These are phyloP conservation scores for Villa cingulata DNA, from an alignment of 2,888 invertebrate species.

Conservation along the genomic window DNA sequence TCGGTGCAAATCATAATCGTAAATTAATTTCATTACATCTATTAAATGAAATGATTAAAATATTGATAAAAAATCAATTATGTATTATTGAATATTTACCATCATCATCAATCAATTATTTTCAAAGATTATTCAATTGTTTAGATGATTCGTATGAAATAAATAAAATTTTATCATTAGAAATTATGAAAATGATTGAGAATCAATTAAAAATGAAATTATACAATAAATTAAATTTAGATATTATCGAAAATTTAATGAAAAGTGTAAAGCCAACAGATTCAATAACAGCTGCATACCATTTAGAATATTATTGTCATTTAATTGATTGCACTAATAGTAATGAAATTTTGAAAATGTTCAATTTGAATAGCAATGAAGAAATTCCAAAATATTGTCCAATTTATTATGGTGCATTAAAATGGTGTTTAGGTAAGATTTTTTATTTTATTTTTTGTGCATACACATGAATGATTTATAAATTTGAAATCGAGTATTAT, in stretches of 20 bases:
- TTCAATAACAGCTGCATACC: conserved; percentile 60
- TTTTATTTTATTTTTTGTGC: too few species aligned
- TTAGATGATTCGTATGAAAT: conserved; percentile 64
- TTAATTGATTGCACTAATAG: background rate
- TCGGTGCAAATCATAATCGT: conserved; percentile 49
- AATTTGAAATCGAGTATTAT: too few species aligned
- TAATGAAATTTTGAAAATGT: too few species aligned
- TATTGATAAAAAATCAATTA: conserved; percentile 31
- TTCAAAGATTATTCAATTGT: conserved; percentile 31
- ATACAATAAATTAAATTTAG: conserved; percentile 2
- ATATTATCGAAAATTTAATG: conserved; percentile 37
- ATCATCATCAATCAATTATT: conserved; percentile 11
- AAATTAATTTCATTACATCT: conserved; percentile 45
- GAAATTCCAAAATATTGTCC: conserved; percentile 14
- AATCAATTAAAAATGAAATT: conserved; percentile 12
- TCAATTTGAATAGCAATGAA: background rate
- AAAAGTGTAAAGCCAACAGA: conserved; percentile 61
- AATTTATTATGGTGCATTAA: conserved; percentile 21
- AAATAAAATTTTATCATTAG: conserved; percentile 54
- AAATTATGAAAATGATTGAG: conserved; percentile 38
- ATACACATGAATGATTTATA: too few species aligned
- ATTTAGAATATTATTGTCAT: conserved; percentile 38
- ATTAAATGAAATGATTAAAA: conserved; percentile 32
- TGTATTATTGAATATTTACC: conserved; percentile 31
- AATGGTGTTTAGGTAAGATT: conserved; percentile 19